Base-by-base conservation (phyloP, 2,797 vertebrate genomes). In the Micrastur ruficollis region DNA sequence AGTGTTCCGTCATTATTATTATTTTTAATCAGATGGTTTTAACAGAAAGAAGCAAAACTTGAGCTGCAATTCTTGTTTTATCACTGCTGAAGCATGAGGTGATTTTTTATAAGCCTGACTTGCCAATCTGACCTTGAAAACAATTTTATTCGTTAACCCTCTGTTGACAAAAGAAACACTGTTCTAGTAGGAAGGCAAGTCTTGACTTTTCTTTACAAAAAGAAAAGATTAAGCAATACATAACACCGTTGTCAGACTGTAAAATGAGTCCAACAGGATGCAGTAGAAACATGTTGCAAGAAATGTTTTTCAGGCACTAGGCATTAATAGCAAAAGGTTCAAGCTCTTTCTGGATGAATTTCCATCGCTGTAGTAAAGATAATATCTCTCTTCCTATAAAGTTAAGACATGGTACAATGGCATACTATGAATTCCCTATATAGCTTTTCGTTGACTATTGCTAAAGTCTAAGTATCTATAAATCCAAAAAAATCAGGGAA, bases 101-200 rank as follows among this genome's bases (percentile, higher is more conserved):
- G 68, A 71, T 80, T 86, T 94, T 93, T 96, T 82, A 94, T 79
- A 87, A 91, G 40, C 31, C 58, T 90, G 78, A 83, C 36, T 96
- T 94, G 65, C 50, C 76, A 94, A 74, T 88, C 32, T 96, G 89
- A 92, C 86, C 75, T 96, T 93, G 89, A 93, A 96, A 90, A 74
- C 15, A 81, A 66, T 73, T 95, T 92, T 86, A 68, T 93, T 81
- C 83, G 82, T 97, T 96, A 97, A 87, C 91, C 29, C 52, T 75
- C 46, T 92, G 42, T 72, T 90, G 86, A 89, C 63, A 90, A 80
- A 84, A 94, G 52, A 81, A 86, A 75, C 66, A 79, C 26, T 47
- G 44, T 55, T 81, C 25, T 72, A 55, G 20, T 61, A 76, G 27
- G 40, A 91, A 62, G 52, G 22, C 42, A 94, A 92, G 62, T 76